Evolutionary conservation across 2,888 invertebrate species (phyloP).

Genomic region (Mythimna pallens): DNA sequence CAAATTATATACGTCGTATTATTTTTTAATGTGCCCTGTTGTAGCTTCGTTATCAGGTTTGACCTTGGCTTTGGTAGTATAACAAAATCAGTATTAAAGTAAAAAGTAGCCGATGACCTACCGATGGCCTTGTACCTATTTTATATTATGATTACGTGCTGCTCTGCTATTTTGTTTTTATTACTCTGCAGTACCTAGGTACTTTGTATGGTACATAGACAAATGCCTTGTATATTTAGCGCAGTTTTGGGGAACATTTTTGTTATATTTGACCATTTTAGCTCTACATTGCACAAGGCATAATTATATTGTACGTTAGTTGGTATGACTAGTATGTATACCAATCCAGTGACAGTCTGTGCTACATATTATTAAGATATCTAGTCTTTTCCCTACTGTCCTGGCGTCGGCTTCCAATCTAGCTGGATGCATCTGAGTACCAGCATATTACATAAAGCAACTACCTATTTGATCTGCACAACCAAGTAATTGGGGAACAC

Average conservation of each 20-base stretch:
- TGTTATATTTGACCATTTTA: neutral
- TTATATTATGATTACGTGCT: slow-evolving; percentile 12
- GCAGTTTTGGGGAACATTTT: neutral
- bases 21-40: slow-evolving; percentile 48
- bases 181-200: slow-evolving; percentile 1
- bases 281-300: too few species aligned
- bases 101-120: slow-evolving; percentile 6
- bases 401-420: too few species aligned
- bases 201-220: neutral
- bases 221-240: neutral
- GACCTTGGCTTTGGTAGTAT: slow-evolving; percentile 22
- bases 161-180: slow-evolving; percentile 9
- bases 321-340: neutral
- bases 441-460: too few species aligned
- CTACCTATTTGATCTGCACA: too few species aligned
- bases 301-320: too few species aligned
- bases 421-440: too few species aligned
- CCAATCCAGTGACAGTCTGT: too few species aligned
- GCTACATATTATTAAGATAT: too few species aligned
- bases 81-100: slow-evolving; percentile 43
- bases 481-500: too few species aligned
- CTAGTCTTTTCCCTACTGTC: too few species aligned
- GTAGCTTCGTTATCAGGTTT: slow-evolving; percentile 24
- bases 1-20: slow-evolving; percentile 51
- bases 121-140: neutral